Conservation (phyloP, 2,888 invertebrate genomes). For the Macroteleia sp. region DNA sequence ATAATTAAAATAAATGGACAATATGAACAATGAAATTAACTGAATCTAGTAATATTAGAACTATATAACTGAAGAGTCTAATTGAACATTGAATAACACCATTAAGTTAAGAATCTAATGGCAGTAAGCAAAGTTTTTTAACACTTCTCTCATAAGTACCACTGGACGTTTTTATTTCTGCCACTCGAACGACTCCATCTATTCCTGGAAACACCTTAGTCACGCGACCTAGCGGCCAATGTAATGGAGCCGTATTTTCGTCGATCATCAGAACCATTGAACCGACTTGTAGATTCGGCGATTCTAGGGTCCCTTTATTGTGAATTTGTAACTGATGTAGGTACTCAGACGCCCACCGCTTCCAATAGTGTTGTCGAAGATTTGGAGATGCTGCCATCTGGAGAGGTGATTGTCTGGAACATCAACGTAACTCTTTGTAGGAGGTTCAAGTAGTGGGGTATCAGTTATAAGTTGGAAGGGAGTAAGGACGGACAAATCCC, state of each 20-base stretch:
- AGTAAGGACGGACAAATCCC: conserved; percentile 7
- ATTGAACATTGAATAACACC: background rate
- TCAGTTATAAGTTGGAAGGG: conserved; percentile 12
- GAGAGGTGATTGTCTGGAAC: conserved; percentile 2
- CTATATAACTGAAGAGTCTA: background rate
- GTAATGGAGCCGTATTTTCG: background rate
- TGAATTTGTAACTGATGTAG: conserved; percentile 58
- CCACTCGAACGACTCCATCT: conserved; percentile 1
- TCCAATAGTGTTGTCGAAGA: conserved; percentile 57
- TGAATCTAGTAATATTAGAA: background rate
- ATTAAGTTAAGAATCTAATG: background rate
- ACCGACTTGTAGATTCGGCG: background rate
- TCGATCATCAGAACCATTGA: conserved; percentile 9
- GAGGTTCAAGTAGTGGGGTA: background rate
- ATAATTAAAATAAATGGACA: background rate
- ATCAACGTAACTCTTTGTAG: background rate
- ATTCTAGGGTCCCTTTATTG: conserved; percentile 47
- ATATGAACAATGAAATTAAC: background rate
- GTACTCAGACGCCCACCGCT: conserved; percentile 58
- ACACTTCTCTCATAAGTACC: background rate
- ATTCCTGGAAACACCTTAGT: background rate
- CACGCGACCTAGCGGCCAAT: conserved; percentile 8
- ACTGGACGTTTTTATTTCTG: conserved; percentile 3
- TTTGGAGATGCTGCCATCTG: conserved; percentile 8
- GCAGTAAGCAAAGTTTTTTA: conserved; percentile 9